Conservation (phyloP, 2,888 invertebrate genomes). For the Platycheirus rosarum region DNA sequence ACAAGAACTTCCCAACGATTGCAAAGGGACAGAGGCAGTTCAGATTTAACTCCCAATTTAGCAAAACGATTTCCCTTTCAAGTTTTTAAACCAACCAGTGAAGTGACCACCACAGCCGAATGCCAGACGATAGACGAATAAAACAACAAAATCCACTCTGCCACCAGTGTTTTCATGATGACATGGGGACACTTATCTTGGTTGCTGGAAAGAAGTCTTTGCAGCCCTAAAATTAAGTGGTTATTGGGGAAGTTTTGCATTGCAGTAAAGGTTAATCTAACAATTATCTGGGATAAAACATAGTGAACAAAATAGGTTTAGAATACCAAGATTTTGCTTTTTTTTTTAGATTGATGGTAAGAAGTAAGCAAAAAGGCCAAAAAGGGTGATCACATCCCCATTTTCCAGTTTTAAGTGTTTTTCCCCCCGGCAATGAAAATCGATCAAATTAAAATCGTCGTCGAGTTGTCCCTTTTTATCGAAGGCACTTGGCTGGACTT, state of each 20-base stretch:
- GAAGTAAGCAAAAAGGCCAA: conserved; percentile 1
- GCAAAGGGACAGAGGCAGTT: no score
- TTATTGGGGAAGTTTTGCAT: neutral
- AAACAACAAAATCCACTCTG: neutral
- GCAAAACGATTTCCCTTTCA: conserved; percentile 17
- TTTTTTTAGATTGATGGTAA: conserved; percentile 23
- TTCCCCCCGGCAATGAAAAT: conserved; percentile 55
- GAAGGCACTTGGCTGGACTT: conserved; percentile 43
- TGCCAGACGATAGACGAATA: neutral
- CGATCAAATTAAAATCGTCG: conserved; percentile 64
- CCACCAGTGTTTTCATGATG: neutral
- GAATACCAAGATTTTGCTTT: conserved; percentile 11
- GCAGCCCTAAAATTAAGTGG: neutral
- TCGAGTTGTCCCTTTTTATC: conserved; percentile 60
- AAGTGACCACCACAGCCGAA: neutral
- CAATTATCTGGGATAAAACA: conserved; percentile 4
- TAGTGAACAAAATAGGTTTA: neutral
- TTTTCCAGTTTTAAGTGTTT: conserved; percentile 46
- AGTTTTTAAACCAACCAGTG: neutral
- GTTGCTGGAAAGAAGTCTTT: neutral
- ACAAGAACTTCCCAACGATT: neutral
- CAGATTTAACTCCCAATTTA: conserved; percentile 3
- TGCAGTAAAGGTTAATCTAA: neutral
- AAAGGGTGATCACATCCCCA: conserved; percentile 70
- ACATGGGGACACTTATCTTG: neutral